Conservation (phyloP, 2,888 invertebrate species). For the Dolomedes plantarius region DNA sequence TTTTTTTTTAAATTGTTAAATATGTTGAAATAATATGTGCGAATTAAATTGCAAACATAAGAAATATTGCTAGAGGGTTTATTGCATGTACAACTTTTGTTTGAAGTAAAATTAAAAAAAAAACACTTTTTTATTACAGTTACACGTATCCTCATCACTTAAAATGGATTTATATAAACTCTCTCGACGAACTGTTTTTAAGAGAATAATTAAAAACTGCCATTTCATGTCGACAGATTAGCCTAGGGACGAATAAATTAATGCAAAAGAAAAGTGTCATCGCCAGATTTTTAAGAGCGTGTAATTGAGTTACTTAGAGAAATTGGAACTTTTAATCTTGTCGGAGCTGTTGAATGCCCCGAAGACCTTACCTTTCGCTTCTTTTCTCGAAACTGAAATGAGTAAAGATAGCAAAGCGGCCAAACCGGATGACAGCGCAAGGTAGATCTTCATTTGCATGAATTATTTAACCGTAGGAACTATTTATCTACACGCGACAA, state of each 20-base stretch:
- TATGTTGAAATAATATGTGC: no score
- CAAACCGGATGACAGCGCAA: constrained; percentile 47
- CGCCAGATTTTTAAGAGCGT: neutral
- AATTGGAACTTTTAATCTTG: no score
- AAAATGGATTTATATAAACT: no score
- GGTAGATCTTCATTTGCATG: constrained; percentile 49
- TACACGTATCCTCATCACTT: no score
- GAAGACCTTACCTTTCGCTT: neutral
- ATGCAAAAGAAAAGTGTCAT: neutral
- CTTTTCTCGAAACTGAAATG: neutral
- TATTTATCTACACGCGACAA: constrained; percentile 34
- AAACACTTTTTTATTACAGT: no score
- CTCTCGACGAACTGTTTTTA: neutral
- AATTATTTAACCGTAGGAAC: constrained; percentile 37
- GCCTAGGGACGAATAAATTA: neutral
- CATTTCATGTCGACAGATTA: neutral
- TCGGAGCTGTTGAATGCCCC: neutral
- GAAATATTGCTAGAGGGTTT: no score
- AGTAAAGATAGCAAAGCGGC: neutral
- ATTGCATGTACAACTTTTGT: no score
- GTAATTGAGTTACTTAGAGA: neutral
- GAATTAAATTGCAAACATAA: no score
- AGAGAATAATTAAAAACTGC: neutral
- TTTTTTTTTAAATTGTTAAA: no score
- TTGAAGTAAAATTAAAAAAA: no score